Evolutionary conservation across 1,140 invertebrate genomes (phyloP).

Genomic region (Camponotus vicinus): DNA sequence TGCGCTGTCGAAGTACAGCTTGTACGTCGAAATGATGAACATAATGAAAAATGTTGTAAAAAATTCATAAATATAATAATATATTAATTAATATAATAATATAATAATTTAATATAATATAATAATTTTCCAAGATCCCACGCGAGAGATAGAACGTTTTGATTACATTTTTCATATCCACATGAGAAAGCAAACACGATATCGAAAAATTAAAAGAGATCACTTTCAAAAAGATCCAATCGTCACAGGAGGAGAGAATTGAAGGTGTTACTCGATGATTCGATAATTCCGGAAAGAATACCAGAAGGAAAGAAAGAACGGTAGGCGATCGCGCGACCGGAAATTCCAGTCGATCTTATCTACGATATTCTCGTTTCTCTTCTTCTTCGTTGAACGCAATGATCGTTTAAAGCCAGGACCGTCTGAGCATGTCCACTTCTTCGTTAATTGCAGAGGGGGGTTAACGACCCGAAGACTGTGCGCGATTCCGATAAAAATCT

Average conservation of each 20-base stretch:
- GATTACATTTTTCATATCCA: too few relatives aligned
- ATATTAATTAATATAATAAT: too few relatives aligned
- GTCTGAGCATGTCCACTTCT: conserved; percentile 76
- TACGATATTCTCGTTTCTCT: conserved; percentile 68
- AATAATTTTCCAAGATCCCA: too few relatives aligned
- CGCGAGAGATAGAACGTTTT: not conserved
- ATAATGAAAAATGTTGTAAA: too few relatives aligned
- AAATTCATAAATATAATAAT: too few relatives aligned
- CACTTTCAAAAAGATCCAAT: not conserved
- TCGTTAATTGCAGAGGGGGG: conserved; percentile 79
- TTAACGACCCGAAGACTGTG: conserved; percentile 77
- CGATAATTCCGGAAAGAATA: conserved; percentile 22
- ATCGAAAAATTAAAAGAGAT: not conserved
- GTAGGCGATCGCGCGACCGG: conserved; percentile 67
- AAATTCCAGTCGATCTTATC: conserved; percentile 79
- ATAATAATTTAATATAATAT: too few relatives aligned
- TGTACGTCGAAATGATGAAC: too few relatives aligned
- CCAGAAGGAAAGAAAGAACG: conserved; percentile 17
- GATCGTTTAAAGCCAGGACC: conserved; percentile 76
- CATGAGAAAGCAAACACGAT: not conserved
- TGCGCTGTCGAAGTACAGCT: not conserved
- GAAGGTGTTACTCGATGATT: not conserved
- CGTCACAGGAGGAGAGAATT: not conserved
- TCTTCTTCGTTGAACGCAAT: conserved; percentile 75
- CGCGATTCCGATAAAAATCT: not conserved